phyloP scores from a whole-genome alignment of 2,113 vertebrate species.

The Gobio gobio region DNA sequence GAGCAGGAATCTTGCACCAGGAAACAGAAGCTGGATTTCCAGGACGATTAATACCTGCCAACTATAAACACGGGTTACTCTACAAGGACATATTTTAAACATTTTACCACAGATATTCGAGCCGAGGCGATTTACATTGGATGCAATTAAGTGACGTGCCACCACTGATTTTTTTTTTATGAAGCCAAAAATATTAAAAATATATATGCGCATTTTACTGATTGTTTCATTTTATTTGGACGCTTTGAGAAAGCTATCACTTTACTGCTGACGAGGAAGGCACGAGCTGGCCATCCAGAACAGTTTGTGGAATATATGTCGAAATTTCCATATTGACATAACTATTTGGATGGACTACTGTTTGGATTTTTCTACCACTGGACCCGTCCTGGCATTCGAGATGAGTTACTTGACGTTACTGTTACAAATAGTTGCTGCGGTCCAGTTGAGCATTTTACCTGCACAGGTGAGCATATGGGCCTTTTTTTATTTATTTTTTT shows the following conservation, averaged over 20 bases:
- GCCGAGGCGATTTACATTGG: background rate
- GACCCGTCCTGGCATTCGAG: constrained; percentile 54
- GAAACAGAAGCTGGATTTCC: constrained; percentile 13
- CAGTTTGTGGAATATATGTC: constrained; percentile 37
- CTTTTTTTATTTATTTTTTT: background rate
- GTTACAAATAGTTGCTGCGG: constrained; percentile 66
- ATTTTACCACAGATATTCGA: background rate
- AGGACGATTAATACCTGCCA: constrained; percentile 1
- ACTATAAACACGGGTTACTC: background rate
- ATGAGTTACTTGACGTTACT: constrained; percentile 71
- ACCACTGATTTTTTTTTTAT: background rate
- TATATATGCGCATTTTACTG: background rate
- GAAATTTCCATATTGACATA: background rate
- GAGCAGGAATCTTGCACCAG: background rate
- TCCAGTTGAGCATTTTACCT: constrained; percentile 76
- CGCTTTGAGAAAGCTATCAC: background rate
- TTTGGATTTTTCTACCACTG: constrained; percentile 52
- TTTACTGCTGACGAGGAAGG: background rate
- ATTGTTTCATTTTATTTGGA: background rate
- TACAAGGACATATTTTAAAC: background rate
- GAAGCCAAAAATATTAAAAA: background rate
- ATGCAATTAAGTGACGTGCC: background rate
- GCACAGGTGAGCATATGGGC: constrained; percentile 71
- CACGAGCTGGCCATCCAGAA: background rate
- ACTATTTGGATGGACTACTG: constrained; percentile 34